phyloP scores from a whole-genome alignment of 2,797 vertebrate genomes.

The Macrochelys suwanniensis region DNA sequence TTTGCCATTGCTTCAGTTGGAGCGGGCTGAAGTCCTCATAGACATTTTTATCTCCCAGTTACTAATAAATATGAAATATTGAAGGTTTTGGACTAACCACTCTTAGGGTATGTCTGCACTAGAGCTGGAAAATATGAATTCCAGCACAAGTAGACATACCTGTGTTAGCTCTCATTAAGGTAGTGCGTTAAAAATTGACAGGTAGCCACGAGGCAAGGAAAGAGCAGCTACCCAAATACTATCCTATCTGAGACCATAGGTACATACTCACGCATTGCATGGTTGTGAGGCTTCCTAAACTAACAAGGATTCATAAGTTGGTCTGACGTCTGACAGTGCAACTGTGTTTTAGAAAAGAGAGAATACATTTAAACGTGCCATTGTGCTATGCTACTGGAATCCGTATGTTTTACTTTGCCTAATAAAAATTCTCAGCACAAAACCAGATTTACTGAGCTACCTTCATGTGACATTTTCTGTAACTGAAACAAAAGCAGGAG shows the following conservation, averaged over 20 bases:
- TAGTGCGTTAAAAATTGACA: not conserved
- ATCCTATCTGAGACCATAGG: not conserved
- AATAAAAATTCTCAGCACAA: conserved; percentile 69
- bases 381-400: conserved; percentile 39
- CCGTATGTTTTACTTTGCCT: conserved; percentile 32
- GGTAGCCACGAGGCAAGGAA: not conserved
- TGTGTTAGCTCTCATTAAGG: not conserved
- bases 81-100: conserved; percentile 32
- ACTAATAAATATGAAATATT: conserved; percentile 15
- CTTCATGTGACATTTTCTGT: conserved; percentile 60
- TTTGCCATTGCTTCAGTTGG: not conserved
- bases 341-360: conserved; percentile 32
- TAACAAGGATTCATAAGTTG: conserved; percentile 44
- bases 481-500: conserved; percentile 53
- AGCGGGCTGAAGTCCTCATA: not conserved
- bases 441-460: conserved; percentile 63
- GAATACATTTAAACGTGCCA: conserved; percentile 25
- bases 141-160: not conserved
- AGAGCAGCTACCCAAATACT: not conserved
- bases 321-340: conserved; percentile 23
- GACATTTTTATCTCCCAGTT: not conserved
- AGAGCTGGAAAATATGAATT: not conserved
- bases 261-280: not conserved
- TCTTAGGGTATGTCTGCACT: not conserved
- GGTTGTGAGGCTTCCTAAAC: not conserved